phyloP scores from a whole-genome alignment of 2,888 invertebrate species.

The Oxystoma pomonae region DNA sequence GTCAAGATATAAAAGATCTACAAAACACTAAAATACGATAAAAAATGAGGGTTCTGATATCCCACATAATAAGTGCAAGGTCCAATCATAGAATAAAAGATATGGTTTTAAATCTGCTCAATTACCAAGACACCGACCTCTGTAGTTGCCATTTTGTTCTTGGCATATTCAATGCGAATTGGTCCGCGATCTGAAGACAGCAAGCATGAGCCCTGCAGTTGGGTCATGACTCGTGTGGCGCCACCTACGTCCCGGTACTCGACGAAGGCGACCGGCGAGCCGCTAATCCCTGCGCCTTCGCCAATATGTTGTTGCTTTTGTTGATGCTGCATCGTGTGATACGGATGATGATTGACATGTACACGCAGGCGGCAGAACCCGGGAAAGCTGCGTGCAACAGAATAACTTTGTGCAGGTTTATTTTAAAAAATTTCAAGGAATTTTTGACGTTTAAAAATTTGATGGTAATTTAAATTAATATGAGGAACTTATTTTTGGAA shows the following conservation, averaged over 20 bases:
- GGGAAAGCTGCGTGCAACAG: constrained; percentile 85
- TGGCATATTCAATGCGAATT: constrained; percentile 98
- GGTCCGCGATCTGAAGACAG: constrained; percentile 95
- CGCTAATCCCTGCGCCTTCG: constrained; percentile 64
- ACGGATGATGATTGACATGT: constrained; percentile 63
- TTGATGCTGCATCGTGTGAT: too few species aligned
- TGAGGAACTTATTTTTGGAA: too few species aligned
- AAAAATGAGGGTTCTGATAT: too few species aligned
- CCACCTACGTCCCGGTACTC: constrained; percentile 92
- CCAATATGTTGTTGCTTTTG: constrained; percentile 16
- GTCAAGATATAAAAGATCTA: background rate
- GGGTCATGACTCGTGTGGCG: constrained; percentile 88
- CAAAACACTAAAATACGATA: background rate
- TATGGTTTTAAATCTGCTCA: too few species aligned
- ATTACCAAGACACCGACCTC: constrained; percentile 59
- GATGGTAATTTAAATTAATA: too few species aligned
- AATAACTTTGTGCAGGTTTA: too few species aligned
- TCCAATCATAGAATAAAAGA: too few species aligned
- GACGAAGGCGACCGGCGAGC: constrained; percentile 96
- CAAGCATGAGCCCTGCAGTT: constrained; percentile 93
- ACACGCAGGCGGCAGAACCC: constrained; percentile 98
- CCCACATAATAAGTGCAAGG: too few species aligned
- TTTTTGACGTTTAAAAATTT: too few species aligned
- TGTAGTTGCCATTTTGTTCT: constrained; percentile 93
- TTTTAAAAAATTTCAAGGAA: too few species aligned